Percentiles rank a stretch among this genome's conserved stretches.
phyloP scores from a whole-genome alignment of 2,888 invertebrate species.

The Sipunculus nudus region DNA sequence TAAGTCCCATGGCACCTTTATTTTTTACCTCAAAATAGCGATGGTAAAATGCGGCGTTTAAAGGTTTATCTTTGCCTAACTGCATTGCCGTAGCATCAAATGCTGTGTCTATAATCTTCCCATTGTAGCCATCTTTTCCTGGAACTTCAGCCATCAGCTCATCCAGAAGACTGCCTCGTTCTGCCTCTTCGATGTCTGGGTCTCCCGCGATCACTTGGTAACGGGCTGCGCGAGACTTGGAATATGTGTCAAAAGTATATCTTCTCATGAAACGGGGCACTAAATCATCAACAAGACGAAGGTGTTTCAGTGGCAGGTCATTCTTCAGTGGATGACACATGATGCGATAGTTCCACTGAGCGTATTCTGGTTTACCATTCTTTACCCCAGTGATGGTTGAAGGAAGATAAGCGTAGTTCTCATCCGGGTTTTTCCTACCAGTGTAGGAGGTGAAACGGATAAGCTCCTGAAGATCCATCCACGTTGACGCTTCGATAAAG shows the following conservation, averaged over 20 bases:
- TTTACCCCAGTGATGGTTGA: constrained; percentile 44
- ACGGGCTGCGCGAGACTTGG: neutral
- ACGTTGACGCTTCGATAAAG: constrained; percentile 46
- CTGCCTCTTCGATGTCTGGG: constrained; percentile 1
- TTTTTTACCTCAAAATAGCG: constrained; percentile 2
- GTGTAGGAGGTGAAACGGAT: constrained; percentile 45
- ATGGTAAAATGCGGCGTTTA: constrained; percentile 26
- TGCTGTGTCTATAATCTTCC: constrained; percentile 31
- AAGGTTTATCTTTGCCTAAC: neutral
- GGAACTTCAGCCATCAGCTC: constrained; percentile 46
- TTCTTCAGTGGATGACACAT: constrained; percentile 41
- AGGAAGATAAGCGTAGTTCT: constrained; percentile 51
- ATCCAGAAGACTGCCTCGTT: constrained; percentile 36
- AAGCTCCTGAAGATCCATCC: constrained; percentile 48
- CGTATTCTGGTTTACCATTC: constrained; percentile 37
- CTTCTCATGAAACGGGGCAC: constrained; percentile 28
- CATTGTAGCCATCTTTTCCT: constrained; percentile 47
- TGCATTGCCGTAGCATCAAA: constrained; percentile 25
- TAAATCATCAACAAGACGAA: constrained; percentile 48
- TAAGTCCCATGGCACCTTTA: constrained; percentile 12
- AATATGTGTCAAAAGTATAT: neutral
- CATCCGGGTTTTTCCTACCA: constrained; percentile 44
- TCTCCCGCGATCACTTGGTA: constrained; percentile 12
- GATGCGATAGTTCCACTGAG: constrained; percentile 39
- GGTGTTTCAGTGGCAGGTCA: constrained; percentile 26